These are phyloP conservation scores for Origma solitaria DNA, from an alignment of 2,113 vertebrate genomes.

Conservation along the genomic window DNA sequence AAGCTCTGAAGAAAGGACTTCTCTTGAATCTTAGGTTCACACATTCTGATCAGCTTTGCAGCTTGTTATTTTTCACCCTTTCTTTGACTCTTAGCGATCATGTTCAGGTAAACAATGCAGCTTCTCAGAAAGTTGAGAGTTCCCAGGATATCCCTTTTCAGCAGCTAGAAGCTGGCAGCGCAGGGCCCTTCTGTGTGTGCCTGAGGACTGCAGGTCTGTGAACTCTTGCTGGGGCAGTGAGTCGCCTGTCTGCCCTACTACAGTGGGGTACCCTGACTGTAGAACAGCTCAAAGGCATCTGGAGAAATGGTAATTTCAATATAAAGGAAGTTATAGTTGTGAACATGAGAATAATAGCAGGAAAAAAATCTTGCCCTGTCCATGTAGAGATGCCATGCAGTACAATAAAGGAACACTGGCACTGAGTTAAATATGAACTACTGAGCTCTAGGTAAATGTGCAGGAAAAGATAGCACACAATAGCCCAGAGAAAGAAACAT, in stretches of 20 bases:
- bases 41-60: not conserved
- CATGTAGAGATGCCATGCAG: not conserved
- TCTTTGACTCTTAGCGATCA: not conserved
- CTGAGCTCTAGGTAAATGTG: not conserved
- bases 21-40: not conserved
- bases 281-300: not conserved
- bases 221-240: not conserved
- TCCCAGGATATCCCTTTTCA: constrained; percentile 20
- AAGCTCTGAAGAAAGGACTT: not conserved
- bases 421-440: not conserved
- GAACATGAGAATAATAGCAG: not conserved
- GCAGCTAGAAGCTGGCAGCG: not conserved
- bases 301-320: not conserved
- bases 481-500: not conserved
- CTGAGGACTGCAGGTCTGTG: not conserved
- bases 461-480: not conserved
- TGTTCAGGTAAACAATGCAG: constrained; percentile 33
- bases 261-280: not conserved
- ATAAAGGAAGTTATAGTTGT: not conserved
- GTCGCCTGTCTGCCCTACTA: not conserved
- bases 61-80: constrained; percentile 25
- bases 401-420: not conserved
- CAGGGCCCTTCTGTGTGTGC: not conserved
- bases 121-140: not conserved
- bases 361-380: not conserved